phyloP scores from a whole-genome alignment of 2,888 invertebrate species.

The Amorpha juglandis region DNA sequence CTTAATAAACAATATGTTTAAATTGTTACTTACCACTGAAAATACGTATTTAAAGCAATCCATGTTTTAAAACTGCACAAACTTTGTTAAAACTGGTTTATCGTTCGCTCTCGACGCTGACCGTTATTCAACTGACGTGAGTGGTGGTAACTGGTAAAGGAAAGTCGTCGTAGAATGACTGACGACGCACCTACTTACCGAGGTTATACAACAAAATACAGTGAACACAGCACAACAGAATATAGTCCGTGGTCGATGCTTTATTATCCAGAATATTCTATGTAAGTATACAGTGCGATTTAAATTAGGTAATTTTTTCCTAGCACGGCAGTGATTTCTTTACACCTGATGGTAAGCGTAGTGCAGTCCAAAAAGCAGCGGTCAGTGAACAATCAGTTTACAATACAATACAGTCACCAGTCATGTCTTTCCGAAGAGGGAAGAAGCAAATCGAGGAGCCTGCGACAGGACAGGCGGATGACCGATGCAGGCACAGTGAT shows the following conservation, averaged over 20 bases:
- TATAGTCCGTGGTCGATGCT: not conserved
- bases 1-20: not conserved
- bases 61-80: constrained; percentile 35
- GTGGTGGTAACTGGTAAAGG: constrained; percentile 42
- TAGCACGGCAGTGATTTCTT: too few relatives aligned
- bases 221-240: too few relatives aligned
- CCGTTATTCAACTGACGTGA: constrained; percentile 37
- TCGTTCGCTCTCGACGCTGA: constrained; percentile 31
- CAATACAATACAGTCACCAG: too few relatives aligned
- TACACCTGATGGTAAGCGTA: too few relatives aligned
- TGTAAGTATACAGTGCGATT: too few relatives aligned
- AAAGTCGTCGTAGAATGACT: constrained; percentile 50
- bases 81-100: not conserved
- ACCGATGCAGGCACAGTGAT: too few relatives aligned
- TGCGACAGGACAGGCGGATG: too few relatives aligned
- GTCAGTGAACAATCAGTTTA: too few relatives aligned
- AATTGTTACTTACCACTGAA: constrained; percentile 25
- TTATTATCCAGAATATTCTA: constrained; percentile 8
- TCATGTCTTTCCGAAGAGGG: too few relatives aligned
- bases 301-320: too few relatives aligned
- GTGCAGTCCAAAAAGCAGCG: too few relatives aligned
- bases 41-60: constrained; percentile 42
- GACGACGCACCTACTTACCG: constrained; percentile 47
- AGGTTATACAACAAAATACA: constrained; percentile 24
- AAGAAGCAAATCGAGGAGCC: too few relatives aligned